Conservation (phyloP, 1,140 invertebrate species). For the Cydia strobilella region DNA sequence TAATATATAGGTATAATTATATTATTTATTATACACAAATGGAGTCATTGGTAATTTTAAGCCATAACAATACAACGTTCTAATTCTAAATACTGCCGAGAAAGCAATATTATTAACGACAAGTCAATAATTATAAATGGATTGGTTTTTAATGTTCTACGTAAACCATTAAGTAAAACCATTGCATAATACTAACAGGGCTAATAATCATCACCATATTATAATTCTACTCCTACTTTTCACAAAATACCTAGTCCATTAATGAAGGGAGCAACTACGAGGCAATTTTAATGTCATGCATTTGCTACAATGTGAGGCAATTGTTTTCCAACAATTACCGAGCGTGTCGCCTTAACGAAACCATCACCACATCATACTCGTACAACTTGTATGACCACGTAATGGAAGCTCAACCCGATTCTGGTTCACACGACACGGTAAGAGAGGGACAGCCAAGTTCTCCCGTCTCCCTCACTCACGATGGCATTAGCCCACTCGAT, state of each 20-base stretch:
- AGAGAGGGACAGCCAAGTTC: neutral
- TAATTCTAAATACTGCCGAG: slow-evolving; percentile 4
- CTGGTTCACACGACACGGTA: neutral
- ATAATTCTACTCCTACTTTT: neutral
- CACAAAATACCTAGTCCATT: neutral
- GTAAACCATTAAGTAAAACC: neutral
- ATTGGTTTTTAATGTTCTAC: neutral
- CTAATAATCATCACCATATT: neutral
- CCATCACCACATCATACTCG: too few relatives aligned
- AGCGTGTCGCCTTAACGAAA: too few relatives aligned
- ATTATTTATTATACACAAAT: slow-evolving; percentile 24
- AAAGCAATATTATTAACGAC: slow-evolving; percentile 7
- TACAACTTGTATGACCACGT: too few relatives aligned
- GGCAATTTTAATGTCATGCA: too few relatives aligned
- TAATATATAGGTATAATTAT: slow-evolving; percentile 34
- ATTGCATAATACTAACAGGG: neutral
- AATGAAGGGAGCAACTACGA: neutral
- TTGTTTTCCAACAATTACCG: too few relatives aligned
- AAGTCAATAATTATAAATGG: neutral
- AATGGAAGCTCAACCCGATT: too few relatives aligned
- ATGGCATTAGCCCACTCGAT: slow-evolving; percentile 6
- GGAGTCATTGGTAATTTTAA: slow-evolving; percentile 28
- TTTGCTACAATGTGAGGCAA: too few relatives aligned
- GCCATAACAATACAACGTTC: neutral
- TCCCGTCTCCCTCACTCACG: slow-evolving; percentile 4